Evolutionary conservation across 2,113 vertebrate species (phyloP).

Genomic region (Petaurus breviceps): DNA sequence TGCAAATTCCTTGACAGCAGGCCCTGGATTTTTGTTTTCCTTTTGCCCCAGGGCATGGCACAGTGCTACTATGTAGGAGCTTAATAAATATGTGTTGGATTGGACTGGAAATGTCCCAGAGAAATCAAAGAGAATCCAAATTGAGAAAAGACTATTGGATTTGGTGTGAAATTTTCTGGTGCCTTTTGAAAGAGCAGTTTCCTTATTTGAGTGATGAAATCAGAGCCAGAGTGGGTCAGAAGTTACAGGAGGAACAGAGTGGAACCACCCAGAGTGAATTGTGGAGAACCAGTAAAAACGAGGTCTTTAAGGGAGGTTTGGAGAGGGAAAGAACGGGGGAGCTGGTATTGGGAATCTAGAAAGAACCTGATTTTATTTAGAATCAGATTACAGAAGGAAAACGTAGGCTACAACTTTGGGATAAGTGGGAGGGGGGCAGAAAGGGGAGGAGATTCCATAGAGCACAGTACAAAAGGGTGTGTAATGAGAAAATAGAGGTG

Average conservation of each 20-base stretch:
- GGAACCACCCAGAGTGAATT: not conserved
- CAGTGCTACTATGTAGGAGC: not conserved
- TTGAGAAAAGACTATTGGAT: not conserved
- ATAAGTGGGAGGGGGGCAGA: not conserved
- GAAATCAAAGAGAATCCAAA: not conserved
- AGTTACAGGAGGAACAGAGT: not conserved
- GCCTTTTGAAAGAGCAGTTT: not conserved
- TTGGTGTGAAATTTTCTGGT: not conserved
- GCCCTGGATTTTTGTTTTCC: not conserved
- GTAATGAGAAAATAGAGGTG: not conserved
- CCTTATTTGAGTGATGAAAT: not conserved
- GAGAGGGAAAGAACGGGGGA: not conserved
- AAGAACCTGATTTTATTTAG: not conserved
- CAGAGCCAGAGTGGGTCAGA: not conserved
- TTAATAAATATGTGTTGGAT: not conserved
- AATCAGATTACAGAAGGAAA: not conserved
- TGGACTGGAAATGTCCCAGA: not conserved
- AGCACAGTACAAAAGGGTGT: not conserved
- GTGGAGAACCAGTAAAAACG: not conserved
- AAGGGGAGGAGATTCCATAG: not conserved
- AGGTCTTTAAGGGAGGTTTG: not conserved
- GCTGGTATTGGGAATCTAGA: not conserved
- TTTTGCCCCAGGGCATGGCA: not conserved
- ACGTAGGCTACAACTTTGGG: not conserved
- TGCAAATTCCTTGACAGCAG: not conserved